These are phyloP conservation scores for Achroia grisella DNA, from an alignment of 1,140 invertebrate genomes.

Conservation along the genomic window DNA sequence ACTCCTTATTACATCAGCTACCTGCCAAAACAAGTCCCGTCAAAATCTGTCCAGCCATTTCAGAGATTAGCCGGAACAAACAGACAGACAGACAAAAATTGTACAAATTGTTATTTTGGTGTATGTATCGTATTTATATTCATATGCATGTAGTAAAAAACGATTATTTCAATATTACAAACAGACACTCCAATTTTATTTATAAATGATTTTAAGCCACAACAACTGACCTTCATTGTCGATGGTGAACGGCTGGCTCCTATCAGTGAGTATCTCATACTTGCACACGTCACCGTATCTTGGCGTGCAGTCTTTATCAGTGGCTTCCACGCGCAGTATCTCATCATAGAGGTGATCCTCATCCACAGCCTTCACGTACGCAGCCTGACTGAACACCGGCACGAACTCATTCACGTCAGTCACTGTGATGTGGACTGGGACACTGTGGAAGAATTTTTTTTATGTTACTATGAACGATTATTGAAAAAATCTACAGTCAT, in stretches of 20 bases:
- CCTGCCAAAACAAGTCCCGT: too few relatives aligned
- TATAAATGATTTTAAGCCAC: not conserved
- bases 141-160: too few relatives aligned
- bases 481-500: too few relatives aligned
- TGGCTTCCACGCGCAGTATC: conserved; percentile 91
- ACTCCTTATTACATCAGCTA: too few relatives aligned
- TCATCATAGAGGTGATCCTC: conserved; percentile 93
- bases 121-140: too few relatives aligned
- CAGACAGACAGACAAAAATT: too few relatives aligned
- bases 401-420: conserved; percentile 96
- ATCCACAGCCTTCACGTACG: conserved; percentile 92
- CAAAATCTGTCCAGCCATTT: too few relatives aligned
- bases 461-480: too few relatives aligned
- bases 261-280: conserved; percentile 91
- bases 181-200: too few relatives aligned
- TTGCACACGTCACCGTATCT: conserved; percentile 96
- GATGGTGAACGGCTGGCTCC: conserved; percentile 93
- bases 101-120: too few relatives aligned
- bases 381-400: conserved; percentile 90
- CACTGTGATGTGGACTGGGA: conserved; percentile 95
- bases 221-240: conserved; percentile 87
- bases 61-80: too few relatives aligned
- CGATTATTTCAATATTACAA: too few relatives aligned
- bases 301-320: conserved; percentile 92
- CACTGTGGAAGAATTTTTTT: conserved; percentile 74